phyloP scores from a whole-genome alignment of 1,140 invertebrate species.

The Diorhabda sublineata region DNA sequence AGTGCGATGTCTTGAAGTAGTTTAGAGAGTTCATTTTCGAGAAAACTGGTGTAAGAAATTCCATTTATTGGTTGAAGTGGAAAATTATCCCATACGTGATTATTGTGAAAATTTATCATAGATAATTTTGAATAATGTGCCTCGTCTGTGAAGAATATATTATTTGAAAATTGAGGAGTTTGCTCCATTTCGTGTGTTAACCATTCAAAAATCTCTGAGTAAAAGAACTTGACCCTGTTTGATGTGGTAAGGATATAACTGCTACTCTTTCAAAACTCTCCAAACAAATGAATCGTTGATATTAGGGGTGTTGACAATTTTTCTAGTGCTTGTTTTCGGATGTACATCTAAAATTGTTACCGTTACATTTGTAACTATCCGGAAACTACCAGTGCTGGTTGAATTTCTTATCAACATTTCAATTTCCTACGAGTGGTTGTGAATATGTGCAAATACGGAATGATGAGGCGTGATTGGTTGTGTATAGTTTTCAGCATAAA shows the following conservation, averaged over 20 bases:
- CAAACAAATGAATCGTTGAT: too few species aligned
- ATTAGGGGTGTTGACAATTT: too few species aligned
- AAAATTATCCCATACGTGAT: neutral
- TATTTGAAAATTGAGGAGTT: neutral
- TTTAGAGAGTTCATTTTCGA: neutral
- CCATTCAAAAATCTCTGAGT: neutral
- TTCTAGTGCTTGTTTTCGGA: too few species aligned
- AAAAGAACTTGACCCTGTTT: neutral
- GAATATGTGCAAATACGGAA: too few species aligned
- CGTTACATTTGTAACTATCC: neutral
- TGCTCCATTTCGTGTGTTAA: neutral
- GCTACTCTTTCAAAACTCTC: neutral
- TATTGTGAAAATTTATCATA: neutral
- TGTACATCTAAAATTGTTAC: too few species aligned
- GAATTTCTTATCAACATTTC: neutral
- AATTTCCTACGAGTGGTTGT: neutral
- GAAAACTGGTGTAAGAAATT: neutral
- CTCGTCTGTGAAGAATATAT: neutral
- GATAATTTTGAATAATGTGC: neutral
- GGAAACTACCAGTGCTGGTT: neutral
- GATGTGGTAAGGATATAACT: neutral
- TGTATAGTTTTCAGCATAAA: neutral
- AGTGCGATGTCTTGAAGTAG: neutral
- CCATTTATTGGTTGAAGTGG: neutral
- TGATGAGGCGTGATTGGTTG: neutral